Base-by-base conservation (phyloP, 1,140 invertebrate genomes). In the Listronotus bonariensis region DNA sequence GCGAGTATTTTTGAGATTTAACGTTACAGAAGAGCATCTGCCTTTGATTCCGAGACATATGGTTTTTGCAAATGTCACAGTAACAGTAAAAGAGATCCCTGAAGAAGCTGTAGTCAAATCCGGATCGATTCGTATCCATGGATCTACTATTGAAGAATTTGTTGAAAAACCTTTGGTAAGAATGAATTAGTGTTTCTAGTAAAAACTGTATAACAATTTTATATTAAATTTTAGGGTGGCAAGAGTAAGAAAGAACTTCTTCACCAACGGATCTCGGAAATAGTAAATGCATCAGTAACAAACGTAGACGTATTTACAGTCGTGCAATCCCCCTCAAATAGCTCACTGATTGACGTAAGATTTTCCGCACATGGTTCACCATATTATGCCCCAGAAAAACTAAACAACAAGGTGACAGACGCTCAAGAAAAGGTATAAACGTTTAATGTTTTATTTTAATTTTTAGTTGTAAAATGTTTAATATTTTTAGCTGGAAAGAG, bases 251-350 rank as follows among this genome's bases (percentile, higher is more conserved):
- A 91, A 74, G 89, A 91, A 70, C 82, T 87, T 7, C 80, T 94
- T 1, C 86, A 87, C 56, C 79, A 83, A 18, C 80, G 86, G 43
- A 80, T 97, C 1, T 83, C 92, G 0, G 80, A 84, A 55, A 84
- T 95, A 8, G 84, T 94, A 52, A 92, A 92, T 69, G 87, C 88
- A 0, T 88, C 87, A 0, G 73, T 85, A 41, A 84, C 90, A 20
- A 96, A 97, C 79, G 90, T 98, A 5, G 94, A 97, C 75, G 87
- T 98, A 0, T 96, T 98, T 70, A 96, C 94, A 0, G 91, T 97
- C 0, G 82, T 92, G 4, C 85, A 85, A 68, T 88, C 89, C 6
- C 82, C 84, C 0, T 77, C 53, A n/a, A 85, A 87, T 46, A 82
- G 80, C 17, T 82, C 79, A 6, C 73, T 84, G 0, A 73, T 93